phyloP scores from a whole-genome alignment of 2,888 invertebrate genomes.

The Rotaria macrura region DNA sequence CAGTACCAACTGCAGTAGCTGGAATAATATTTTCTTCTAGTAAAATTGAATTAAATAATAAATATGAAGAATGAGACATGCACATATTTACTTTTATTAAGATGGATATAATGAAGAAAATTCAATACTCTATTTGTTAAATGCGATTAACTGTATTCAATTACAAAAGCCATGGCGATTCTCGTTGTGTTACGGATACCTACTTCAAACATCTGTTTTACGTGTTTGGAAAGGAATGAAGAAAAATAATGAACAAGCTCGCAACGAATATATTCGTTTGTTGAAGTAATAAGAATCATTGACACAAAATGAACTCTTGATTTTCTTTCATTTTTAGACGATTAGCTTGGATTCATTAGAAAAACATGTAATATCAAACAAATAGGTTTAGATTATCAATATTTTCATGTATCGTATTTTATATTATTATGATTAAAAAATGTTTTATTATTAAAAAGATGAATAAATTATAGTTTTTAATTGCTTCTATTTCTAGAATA shows the following conservation, averaged over 20 bases:
- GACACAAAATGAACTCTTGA: not conserved
- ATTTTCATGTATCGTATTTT: no score
- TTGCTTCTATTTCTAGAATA: not conserved
- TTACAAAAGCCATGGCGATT: slow-evolving; percentile 76
- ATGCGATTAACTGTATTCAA: slow-evolving; percentile 78
- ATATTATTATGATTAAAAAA: no score
- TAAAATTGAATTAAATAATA: not conserved
- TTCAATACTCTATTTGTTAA: slow-evolving; percentile 83
- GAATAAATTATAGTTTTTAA: no score
- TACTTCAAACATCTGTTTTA: slow-evolving; percentile 85
- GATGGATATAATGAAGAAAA: slow-evolving; percentile 95
- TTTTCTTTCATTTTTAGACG: not conserved
- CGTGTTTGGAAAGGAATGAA: slow-evolving; percentile 85
- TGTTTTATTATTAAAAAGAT: not conserved
- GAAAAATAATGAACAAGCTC: slow-evolving; percentile 71
- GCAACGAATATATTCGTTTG: slow-evolving; percentile 79
- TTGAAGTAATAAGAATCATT: slow-evolving; percentile 60
- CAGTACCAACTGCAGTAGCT: slow-evolving; percentile 88
- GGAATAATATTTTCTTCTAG: slow-evolving; percentile 59
- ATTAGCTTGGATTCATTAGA: not conserved
- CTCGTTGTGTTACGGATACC: slow-evolving; percentile 94
- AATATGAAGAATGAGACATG: no score
- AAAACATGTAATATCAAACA: not conserved
- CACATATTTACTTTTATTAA: no score
- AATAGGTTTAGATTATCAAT: not conserved